Conservation (phyloP, 2,113 vertebrate genomes). For the Chamaetylas fuelleborni region DNA sequence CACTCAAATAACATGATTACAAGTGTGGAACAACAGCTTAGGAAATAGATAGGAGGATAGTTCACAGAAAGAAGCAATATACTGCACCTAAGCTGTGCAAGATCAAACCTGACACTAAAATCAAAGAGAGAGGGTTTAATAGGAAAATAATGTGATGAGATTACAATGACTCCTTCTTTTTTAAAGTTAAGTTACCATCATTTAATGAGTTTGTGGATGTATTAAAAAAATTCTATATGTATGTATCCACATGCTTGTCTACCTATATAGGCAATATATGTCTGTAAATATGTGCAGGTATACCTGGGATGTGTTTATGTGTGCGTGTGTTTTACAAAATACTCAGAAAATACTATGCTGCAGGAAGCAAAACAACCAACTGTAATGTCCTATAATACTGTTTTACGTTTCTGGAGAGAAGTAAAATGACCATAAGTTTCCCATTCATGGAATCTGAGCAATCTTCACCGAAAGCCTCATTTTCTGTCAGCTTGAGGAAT, state of each 20-base stretch:
- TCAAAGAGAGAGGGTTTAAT: background rate
- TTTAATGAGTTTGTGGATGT: background rate
- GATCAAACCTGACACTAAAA: slow-evolving; percentile 41
- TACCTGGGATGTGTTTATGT: background rate
- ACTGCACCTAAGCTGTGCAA: slow-evolving; percentile 17
- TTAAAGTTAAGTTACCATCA: background rate
- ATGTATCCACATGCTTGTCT: background rate
- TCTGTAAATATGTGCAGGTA: background rate
- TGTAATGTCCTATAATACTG: background rate
- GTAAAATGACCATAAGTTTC: background rate
- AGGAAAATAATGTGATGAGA: background rate
- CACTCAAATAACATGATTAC: slow-evolving; percentile 62
- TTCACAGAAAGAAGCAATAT: slow-evolving; percentile 30
- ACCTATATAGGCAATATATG: background rate
- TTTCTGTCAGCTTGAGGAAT: background rate
- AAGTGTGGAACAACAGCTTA: slow-evolving; percentile 56
- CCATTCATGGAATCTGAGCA: background rate
- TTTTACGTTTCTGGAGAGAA: background rate
- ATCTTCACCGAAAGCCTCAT: background rate
- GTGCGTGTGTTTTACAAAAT: background rate
- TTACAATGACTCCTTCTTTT: background rate
- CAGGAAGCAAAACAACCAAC: background rate
- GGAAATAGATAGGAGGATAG: slow-evolving; percentile 40
- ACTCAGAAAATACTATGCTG: background rate
- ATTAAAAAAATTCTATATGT: background rate